Evolutionary conservation across 2,797 vertebrate genomes (phyloP), one percentile per base, ranked within the genome.

Genomic region (Eptatretus atami): DNA sequence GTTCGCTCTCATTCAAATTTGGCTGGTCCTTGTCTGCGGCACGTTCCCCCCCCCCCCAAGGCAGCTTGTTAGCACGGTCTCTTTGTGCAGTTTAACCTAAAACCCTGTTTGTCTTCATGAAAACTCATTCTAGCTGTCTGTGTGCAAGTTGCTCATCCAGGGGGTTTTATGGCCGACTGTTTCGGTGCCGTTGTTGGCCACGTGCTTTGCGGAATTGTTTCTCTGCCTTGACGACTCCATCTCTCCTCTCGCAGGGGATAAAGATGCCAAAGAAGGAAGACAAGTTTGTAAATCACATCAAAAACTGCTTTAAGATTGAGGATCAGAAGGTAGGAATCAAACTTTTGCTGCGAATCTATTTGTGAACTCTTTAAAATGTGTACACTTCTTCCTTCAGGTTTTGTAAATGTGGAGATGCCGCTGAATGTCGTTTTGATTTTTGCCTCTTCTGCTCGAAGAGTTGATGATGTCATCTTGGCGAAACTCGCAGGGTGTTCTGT

Each of bases 181-280:
- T n/a, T n/a, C 12, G 57, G 57, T n/a, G 57, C n/a, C n/a, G 12
- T n/a, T n/a, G 9, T 25, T 61, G 25, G n/a, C 57, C 57, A 9
- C n/a, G 11, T 61, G 57, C 25, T 25, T 12, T 12, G 10, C 12
- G 31, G 31, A 44, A 44, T 44, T 44, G 31, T 44, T 44, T 24
- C 55, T 24, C 55, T 2, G 55, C 15, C 24, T 60, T 60, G 55
- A 60, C 55, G 55, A 25, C 25, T n/a, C 25, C n/a, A 25, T 61
- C 10, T 61, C 12, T n/a, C 25, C n/a, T 61, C 57, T 3, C 25
- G 57, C 57, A 61, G 57, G 25, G 25, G n/a, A 3, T 61, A 25
- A 24, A 25, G n/a, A 61, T 61, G 57, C 57, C 57, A 9, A 61
- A 61, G 57, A 61, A n/a, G 57, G 57, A 61, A 25, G 57, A 61